Conservation (phyloP, 2,113 vertebrate genomes). For the Phylloscopus trochiloides region DNA sequence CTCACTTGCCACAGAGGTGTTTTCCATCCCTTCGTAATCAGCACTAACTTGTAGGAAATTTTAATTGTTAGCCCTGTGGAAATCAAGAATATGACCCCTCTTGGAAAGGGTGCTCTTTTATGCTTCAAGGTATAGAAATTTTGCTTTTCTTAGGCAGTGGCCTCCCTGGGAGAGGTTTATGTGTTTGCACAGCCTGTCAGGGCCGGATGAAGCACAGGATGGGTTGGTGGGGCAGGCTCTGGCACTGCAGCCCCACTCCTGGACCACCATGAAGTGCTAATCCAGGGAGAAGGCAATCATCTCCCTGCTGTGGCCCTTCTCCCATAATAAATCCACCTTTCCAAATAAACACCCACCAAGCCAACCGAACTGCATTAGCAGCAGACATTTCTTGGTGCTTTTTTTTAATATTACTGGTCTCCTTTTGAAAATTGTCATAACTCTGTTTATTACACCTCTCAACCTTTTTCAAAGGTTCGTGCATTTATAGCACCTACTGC, state of each 20-base stretch:
- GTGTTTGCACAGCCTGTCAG: not conserved
- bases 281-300: not conserved
- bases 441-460: not conserved
- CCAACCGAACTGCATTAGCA: not conserved
- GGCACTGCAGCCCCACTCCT: not conserved
- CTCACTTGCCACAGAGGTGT: not conserved
- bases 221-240: rapidly evolving
- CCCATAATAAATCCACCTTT: not conserved
- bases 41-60: slow-evolving; percentile 24
- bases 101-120: not conserved
- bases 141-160: not conserved
- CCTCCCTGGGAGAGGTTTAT: not conserved
- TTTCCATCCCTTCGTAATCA: not conserved
- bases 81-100: not conserved
- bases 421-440: not conserved
- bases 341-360: not conserved
- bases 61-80: slow-evolving; percentile 11
- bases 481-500: not conserved
- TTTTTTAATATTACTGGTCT: not conserved
- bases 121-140: not conserved
- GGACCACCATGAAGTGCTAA: not conserved
- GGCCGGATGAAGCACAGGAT: rapidly evolving
- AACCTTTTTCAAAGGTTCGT: not conserved
- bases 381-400: rapidly evolving
- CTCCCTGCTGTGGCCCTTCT: not conserved